phyloP scores from a whole-genome alignment of 2,888 invertebrate species.

The Oscheius onirici region DNA sequence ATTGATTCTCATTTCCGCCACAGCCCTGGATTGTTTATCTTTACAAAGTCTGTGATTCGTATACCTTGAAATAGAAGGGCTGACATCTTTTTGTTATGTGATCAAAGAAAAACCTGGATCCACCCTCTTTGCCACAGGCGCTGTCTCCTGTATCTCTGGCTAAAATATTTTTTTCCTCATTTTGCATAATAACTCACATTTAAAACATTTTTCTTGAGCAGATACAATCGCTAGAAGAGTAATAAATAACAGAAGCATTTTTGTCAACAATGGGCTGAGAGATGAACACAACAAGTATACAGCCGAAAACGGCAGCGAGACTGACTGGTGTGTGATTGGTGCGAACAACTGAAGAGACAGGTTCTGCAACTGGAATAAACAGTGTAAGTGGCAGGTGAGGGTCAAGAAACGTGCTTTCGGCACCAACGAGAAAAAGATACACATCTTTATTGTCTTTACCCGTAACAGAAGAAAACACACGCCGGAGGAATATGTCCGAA shows the following conservation, averaged over 20 bases:
- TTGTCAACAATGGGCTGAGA: background rate
- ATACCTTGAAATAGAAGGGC: conserved; percentile 65
- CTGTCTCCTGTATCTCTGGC: conserved; percentile 55
- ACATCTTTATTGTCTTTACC: background rate
- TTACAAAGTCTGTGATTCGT: background rate
- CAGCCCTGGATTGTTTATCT: conserved; percentile 51
- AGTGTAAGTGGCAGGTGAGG: background rate
- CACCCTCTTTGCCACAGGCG: conserved; percentile 56
- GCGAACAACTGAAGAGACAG: conserved; percentile 20
- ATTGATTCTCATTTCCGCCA: conserved; percentile 64
- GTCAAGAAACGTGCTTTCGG: background rate
- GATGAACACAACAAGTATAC: background rate
- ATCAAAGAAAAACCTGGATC: conserved; percentile 64
- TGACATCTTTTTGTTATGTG: conserved; percentile 62
- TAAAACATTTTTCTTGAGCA: conserved; percentile 11
- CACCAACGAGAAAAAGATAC: too few species aligned
- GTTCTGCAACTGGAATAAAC: conserved; percentile 27
- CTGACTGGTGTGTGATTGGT: conserved; percentile 4
- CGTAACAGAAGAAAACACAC: background rate
- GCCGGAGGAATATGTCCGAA: background rate
- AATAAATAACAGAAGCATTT: conserved; percentile 15
- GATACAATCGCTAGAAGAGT: background rate
- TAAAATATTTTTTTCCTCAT: conserved; percentile 3
- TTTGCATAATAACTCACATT: background rate
- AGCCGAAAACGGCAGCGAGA: background rate